These are phyloP conservation scores for Aelia acuminata DNA, from an alignment of 2,888 invertebrate species.

Conservation along the genomic window DNA sequence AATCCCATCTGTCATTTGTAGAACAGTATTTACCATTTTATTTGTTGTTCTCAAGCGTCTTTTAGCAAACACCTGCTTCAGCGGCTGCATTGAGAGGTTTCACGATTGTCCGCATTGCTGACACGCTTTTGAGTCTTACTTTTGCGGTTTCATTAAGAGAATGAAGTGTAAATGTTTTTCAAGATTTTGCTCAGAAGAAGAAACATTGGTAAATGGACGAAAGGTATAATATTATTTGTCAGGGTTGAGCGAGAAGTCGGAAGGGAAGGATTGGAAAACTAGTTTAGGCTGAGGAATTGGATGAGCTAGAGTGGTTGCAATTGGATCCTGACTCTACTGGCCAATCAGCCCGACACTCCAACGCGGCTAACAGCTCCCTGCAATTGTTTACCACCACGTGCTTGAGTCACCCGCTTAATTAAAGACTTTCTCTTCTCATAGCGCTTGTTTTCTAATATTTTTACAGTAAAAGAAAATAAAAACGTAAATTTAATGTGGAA, in stretches of 20 bases:
- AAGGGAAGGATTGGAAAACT: slow-evolving; percentile 45
- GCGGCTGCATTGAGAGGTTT: too few species aligned
- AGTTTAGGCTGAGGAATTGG: slow-evolving; percentile 36
- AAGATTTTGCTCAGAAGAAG: neutral
- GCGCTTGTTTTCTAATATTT: neutral
- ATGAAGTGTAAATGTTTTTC: too few species aligned
- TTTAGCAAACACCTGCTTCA: too few species aligned
- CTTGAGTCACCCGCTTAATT: neutral
- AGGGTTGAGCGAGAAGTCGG: neutral
- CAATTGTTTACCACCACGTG: neutral
- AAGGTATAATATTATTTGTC: neutral
- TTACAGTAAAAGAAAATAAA: too few species aligned
- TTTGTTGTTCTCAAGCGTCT: too few species aligned
- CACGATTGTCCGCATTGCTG: too few species aligned
- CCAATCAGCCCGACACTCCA: neutral
- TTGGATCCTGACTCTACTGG: slow-evolving; percentile 1
- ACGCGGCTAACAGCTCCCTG: neutral
- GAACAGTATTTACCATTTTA: too few species aligned
- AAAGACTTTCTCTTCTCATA: neutral
- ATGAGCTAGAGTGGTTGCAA: slow-evolving; percentile 46
- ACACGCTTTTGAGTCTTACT: too few species aligned
- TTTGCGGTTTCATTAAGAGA: too few species aligned
- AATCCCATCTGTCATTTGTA: too few species aligned
- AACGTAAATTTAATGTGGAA: too few species aligned
- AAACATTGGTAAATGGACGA: neutral